These are phyloP conservation scores for Meriones psammophilus DNA, from an alignment of 2,797 vertebrate genomes.

Conservation along the genomic window DNA sequence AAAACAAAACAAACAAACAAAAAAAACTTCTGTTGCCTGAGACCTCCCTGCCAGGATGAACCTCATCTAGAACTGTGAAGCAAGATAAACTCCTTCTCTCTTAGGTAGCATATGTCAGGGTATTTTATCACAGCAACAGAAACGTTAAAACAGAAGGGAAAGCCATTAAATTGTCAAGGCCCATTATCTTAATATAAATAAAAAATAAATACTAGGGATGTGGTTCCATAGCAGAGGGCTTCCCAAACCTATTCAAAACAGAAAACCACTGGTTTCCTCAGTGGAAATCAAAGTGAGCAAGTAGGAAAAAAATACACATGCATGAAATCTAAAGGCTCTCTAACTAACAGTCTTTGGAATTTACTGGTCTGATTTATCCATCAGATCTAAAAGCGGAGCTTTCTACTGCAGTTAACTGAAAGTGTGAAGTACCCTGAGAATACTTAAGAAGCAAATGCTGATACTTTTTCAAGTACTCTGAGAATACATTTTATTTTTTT, in stretches of 20 bases:
- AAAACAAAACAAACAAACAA: too few species aligned
- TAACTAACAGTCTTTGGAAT: constrained; percentile 46
- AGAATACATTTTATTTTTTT: too few species aligned
- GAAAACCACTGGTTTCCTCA: background rate
- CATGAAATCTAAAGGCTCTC: background rate
- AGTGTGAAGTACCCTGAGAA: constrained; percentile 18
- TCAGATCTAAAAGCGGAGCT: background rate
- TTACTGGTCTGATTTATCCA: constrained; percentile 32
- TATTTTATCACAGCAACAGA: background rate
- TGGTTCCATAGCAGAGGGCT: background rate
- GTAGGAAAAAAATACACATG: background rate
- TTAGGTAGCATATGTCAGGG: background rate
- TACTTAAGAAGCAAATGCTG: background rate
- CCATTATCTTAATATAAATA: constrained; percentile 37
- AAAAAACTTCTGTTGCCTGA: too few species aligned
- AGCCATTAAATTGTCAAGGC: constrained; percentile 54
- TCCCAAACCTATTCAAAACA: background rate
- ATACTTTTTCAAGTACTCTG: too few species aligned
- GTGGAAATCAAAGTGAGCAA: constrained; percentile 42
- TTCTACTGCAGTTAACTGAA: background rate
- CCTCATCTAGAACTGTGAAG: background rate
- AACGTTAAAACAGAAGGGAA: constrained; percentile 10
- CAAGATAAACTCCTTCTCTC: background rate
- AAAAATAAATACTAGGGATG: background rate
- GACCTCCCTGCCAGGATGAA: background rate